Evolutionary conservation across 2,797 vertebrate species (phyloP).

Genomic region (Spatula versicolor): DNA sequence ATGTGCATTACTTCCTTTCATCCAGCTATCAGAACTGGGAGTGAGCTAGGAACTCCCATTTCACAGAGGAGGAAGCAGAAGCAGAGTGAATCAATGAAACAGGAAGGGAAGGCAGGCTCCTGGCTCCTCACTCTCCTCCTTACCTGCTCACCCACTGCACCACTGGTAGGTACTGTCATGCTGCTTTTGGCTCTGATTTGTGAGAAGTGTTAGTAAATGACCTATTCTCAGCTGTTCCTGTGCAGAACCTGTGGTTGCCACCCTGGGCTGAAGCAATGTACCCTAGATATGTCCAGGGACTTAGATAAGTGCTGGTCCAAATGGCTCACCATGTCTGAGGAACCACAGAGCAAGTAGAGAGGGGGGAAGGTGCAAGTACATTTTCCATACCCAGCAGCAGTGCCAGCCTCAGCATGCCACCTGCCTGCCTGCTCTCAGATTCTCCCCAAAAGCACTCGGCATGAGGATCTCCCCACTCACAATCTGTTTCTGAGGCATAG

Average conservation of each 20-base stretch:
- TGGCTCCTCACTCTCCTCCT: not conserved
- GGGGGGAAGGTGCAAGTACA: not conserved
- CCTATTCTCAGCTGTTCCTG: not conserved
- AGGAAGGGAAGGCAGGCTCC: not conserved
- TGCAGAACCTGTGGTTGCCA: not conserved
- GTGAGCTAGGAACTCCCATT: slow-evolving; percentile 8
- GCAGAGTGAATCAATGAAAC: not conserved
- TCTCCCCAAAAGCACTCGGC: not conserved
- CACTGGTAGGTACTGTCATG: not conserved
- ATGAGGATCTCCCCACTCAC: not conserved
- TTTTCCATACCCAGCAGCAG: not conserved
- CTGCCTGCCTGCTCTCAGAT: not conserved
- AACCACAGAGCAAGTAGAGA: not conserved
- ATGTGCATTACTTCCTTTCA: slow-evolving; percentile 26
- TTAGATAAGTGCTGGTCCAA: not conserved
- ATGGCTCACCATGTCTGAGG: not conserved
- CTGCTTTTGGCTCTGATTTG: not conserved
- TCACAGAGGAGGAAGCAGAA: not conserved
- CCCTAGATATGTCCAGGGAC: not conserved
- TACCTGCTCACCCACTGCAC: not conserved
- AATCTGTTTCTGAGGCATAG: not conserved
- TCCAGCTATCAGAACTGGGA: slow-evolving; percentile 34
- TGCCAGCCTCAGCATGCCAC: not conserved
- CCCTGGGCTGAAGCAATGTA: not conserved
- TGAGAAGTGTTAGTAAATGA: not conserved